These are phyloP conservation scores for Papilio glaucus DNA, from an alignment of 1,140 invertebrate genomes.

Conservation along the genomic window DNA sequence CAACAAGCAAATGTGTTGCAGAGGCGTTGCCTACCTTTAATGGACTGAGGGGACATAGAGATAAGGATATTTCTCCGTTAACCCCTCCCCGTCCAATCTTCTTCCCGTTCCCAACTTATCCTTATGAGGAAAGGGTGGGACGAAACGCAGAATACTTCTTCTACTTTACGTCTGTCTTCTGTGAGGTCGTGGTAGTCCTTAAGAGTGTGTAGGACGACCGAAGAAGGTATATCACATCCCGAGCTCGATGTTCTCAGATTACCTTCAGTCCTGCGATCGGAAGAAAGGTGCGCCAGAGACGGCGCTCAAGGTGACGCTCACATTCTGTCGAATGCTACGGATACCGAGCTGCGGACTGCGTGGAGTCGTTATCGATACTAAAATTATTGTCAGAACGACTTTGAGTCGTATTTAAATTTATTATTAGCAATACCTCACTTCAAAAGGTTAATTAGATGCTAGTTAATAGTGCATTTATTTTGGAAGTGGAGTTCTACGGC, in stretches of 20 bases:
- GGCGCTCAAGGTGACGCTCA: constrained; percentile 44
- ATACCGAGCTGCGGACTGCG: background rate
- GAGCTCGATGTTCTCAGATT: background rate
- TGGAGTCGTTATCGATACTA: constrained; percentile 1
- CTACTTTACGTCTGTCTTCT: background rate
- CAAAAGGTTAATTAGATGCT: too few relatives aligned
- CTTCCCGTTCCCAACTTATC: too few relatives aligned
- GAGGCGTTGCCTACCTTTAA: too few relatives aligned
- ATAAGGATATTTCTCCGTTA: background rate
- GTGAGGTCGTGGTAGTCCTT: background rate
- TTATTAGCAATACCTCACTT: too few relatives aligned
- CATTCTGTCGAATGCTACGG: constrained; percentile 41
- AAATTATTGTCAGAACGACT: background rate
- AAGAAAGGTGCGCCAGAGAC: constrained; percentile 43
- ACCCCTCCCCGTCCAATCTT: too few relatives aligned
- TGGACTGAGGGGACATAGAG: too few relatives aligned
- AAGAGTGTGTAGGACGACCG: background rate
- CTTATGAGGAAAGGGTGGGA: too few relatives aligned
- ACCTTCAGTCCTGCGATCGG: constrained; percentile 25
- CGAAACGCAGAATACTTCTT: background rate
- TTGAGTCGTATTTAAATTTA: background rate
- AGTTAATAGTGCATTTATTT: too few relatives aligned
- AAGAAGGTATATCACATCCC: background rate
- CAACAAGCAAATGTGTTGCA: too few relatives aligned
- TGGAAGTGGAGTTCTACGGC: too few relatives aligned